phyloP scores from a whole-genome alignment of 2,888 invertebrate species.

The Amphiduros pacificus region DNA sequence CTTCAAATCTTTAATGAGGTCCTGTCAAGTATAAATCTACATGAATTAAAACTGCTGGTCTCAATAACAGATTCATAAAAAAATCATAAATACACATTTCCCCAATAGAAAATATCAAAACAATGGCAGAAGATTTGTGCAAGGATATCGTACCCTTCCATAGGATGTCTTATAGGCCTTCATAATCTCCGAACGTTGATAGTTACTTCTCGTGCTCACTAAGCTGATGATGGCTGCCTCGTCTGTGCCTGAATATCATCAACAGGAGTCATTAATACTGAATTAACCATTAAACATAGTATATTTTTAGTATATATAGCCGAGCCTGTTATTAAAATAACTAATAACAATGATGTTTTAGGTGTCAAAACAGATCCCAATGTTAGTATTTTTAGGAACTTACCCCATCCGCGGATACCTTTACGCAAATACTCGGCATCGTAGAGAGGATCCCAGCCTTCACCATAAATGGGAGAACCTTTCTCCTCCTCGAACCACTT shows the following conservation, averaged over 20 bases:
- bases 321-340: neutral
- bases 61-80: too few relatives aligned
- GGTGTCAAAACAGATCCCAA: too few relatives aligned
- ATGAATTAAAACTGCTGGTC: too few relatives aligned
- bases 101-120: neutral
- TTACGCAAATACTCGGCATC: constrained; percentile 20
- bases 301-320: too few relatives aligned
- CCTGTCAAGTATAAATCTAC: constrained; percentile 33
- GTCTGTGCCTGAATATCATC: constrained; percentile 67
- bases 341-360: neutral
- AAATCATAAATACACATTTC: neutral
- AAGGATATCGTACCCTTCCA: constrained; percentile 75
- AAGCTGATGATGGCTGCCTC: constrained; percentile 86
- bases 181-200: constrained; percentile 82
- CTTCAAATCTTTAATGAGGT: constrained; percentile 47
- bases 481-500: constrained; percentile 30
- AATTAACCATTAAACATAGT: too few relatives aligned
- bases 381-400: neutral
- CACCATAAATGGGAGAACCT: constrained; percentile 16
- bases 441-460: constrained; percentile 20
- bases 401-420: constrained; percentile 22
- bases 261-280: too few relatives aligned
- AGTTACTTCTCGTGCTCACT: constrained; percentile 78
- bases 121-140: too few relatives aligned
- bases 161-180: constrained; percentile 81